Percentiles rank a stretch among this genome's conserved stretches.
These are phyloP conservation scores for Tipula helvola DNA, from an alignment of 2,888 invertebrate species.

Conservation along the genomic window DNA sequence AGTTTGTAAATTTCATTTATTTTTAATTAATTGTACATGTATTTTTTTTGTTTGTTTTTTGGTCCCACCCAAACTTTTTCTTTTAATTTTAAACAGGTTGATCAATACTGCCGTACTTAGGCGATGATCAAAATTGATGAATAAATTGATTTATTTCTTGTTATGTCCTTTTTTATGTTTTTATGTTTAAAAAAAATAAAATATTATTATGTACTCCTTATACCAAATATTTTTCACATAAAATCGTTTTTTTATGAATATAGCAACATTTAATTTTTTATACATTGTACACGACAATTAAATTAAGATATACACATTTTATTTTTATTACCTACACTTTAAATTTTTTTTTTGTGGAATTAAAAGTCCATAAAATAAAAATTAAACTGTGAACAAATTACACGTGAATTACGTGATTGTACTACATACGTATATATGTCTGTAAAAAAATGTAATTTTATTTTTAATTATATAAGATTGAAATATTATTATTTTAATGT, in stretches of 20 bases:
- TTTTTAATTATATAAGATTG: background rate
- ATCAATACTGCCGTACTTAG: too few relatives aligned
- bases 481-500: background rate
- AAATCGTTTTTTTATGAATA: background rate
- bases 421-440: background rate
- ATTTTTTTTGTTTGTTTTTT: too few relatives aligned
- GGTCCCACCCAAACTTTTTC: too few relatives aligned
- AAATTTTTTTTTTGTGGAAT: background rate
- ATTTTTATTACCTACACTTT: background rate
- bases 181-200: too few relatives aligned
- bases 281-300: background rate
- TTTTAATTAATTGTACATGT: too few relatives aligned
- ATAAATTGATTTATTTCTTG: too few relatives aligned
- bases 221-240: background rate
- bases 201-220: too few relatives aligned
- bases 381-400: background rate
- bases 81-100: too few relatives aligned
- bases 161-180: too few relatives aligned
- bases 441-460: background rate
- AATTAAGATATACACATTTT: background rate
- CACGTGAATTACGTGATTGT: background rate
- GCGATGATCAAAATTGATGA: too few relatives aligned
- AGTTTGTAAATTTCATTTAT: too few relatives aligned
- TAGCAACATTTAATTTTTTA: background rate
- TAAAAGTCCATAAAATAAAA: background rate